phyloP scores from a whole-genome alignment of 2,113 vertebrate species.

The Malurus cyaneus region DNA sequence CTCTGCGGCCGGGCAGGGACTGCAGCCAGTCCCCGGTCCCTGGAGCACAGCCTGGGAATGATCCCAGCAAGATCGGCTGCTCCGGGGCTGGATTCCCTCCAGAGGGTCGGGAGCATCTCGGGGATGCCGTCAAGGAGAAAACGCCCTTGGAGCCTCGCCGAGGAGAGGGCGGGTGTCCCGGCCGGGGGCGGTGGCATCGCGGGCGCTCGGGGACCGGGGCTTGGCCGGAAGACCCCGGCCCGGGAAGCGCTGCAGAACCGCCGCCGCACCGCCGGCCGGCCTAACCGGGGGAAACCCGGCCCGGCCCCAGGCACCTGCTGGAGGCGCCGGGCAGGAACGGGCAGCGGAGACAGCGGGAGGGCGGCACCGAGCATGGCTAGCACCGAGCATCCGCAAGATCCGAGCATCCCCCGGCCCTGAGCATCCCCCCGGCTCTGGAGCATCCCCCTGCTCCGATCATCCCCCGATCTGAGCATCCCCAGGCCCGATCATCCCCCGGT shows the following conservation, averaged over 20 bases:
- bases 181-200: not conserved
- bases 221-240: not conserved
- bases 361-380: not conserved
- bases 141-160: not conserved
- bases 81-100: not conserved
- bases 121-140: not conserved
- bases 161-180: not conserved
- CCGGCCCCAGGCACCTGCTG: not conserved
- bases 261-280: not conserved
- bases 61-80: not conserved
- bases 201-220: not conserved
- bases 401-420: not conserved
- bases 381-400: not conserved
- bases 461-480: too few species aligned
- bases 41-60: accelerated
- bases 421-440: not conserved
- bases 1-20: not conserved
- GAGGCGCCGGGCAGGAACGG: not conserved
- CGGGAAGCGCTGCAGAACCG: not conserved
- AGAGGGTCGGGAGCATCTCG: not conserved
- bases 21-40: not conserved
- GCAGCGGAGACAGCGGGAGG: not conserved
- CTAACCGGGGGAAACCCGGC: too few species aligned
- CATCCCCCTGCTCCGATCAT: not conserved
- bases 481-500: too few species aligned